A percentile compares a stretch with the other conserved stretches of the same genome.
These are phyloP conservation scores for Microcebus ravelobensis DNA, from an alignment of 2,113 vertebrate genomes.

Conservation along the genomic window DNA sequence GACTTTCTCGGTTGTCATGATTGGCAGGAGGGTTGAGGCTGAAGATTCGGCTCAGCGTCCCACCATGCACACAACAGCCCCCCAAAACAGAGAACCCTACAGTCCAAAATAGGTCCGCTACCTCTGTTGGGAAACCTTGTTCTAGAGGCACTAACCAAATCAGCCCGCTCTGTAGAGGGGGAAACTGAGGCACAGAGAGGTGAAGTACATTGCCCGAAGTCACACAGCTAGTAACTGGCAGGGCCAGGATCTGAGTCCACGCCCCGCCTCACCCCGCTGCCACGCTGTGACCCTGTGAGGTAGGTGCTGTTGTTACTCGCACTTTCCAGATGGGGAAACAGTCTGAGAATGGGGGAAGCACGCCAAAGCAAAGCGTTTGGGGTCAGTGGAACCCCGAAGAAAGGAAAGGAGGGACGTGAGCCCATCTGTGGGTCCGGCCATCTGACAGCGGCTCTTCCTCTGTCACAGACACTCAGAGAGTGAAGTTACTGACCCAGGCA, in stretches of 20 bases:
- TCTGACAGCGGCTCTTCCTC: not conserved
- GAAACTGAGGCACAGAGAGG: not conserved
- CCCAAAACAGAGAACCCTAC: not conserved
- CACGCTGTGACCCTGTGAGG: not conserved
- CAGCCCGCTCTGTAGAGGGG: no score
- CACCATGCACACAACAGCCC: not conserved
- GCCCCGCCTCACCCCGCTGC: fast-evolving
- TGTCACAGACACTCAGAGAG: not conserved
- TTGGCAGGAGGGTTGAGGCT: not conserved
- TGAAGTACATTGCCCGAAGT: not conserved
- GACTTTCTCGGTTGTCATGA: not conserved
- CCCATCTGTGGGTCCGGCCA: fast-evolving
- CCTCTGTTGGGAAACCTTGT: not conserved
- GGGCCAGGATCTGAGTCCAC: not conserved
- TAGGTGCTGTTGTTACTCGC: no score
- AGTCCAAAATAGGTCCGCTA: fast-evolving
- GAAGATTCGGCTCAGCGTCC: not conserved
- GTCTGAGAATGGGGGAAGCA: not conserved
- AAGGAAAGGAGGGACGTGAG: not conserved
- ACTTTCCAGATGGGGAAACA: not conserved
- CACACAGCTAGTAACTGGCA: not conserved
- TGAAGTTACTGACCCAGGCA: not conserved
- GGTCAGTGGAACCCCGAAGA: not conserved
- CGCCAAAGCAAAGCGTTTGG: not conserved
- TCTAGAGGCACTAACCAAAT: fast-evolving